Evolutionary conservation across 1,140 invertebrate genomes (phyloP), one percentile per base, ranked within the genome.

Genomic region (Orius insidiosus): DNA sequence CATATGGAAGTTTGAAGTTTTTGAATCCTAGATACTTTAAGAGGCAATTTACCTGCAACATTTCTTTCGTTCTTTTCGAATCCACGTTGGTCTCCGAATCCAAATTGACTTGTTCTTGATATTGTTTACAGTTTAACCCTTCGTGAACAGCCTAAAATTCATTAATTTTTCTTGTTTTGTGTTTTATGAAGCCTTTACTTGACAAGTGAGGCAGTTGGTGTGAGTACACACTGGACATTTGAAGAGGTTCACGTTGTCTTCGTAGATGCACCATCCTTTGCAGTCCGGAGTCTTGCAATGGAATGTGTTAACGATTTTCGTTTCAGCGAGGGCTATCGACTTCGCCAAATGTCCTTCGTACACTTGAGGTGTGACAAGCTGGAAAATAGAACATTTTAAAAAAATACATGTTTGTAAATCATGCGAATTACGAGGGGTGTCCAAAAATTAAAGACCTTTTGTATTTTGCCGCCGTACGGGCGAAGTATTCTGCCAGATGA

Each of bases 271-370:
- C 85, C 87, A 93, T 10, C 85, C 85, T 32, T 66, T 71, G 60
- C 90, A 95, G 63, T 94, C 81, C 0, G 77, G 72, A 0, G 86
- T 88, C 62, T 87, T 85, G 62, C 89, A 95, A 56, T 93, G 88
- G 63, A 90, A 92, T 11, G 85, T 77, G 58, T 90, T 87, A 13
- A 63, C 64, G 19, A 79, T 82, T 53, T 76, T 77, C 59, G 76
- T 80, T 61, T 92, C 85, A 4, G 86, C 87, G 48, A 79, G 71
- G 15, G 75, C 69, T 15, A 93, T 69, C n/a, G 85, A 83, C 55
- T 80, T 76, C 14, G 78, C 75, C n/a, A 90, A 64, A 65, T 84
- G 78, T 45, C 76, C 72, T 54, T 87, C 80, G 62, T 83, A 89
- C 18, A 83, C 62, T 47, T 76, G 71, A 10, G 68, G 58, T 13